Evolutionary conservation across 2,113 vertebrate species (phyloP), one percentile per base, ranked within the genome.

Genomic region (Furnarius figulus): DNA sequence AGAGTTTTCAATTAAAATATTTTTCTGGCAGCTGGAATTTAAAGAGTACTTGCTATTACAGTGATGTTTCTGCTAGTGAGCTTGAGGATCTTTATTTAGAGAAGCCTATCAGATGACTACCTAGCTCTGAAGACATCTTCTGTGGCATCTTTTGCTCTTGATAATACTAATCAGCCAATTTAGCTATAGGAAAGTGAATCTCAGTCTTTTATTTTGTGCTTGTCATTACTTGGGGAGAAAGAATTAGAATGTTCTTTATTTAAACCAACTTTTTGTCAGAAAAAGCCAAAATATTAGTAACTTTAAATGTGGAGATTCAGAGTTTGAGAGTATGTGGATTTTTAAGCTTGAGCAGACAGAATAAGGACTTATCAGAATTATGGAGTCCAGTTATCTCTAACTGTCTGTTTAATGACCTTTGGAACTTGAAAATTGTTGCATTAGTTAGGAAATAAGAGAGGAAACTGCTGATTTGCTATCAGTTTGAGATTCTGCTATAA

Each of bases 11-110:
- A 11, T 80, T 72, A 70, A 87, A 58, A 62, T 83, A 35, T 73
- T 95, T 95, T 95, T 79, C 59, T 76, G 42, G 70, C 50, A 87
- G 63, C 37, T 91, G 78, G 58, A 83, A 91, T 63, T 90, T 73
- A 31, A 75, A 77, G 47, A 90, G 33, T 90, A 24, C 40, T 88
- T 88, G 63, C 61, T 93, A 7, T 86, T 84, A 27, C 12, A 47
- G 53, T 68, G 49, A 46, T 78, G 28, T 66, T 92, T 89, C 61
- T 95, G 55, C 87, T 82, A 58, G 81, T 71, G 46, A 79, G 28
- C 55, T 9, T 58, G 42, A 79, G 31, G 42, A 79, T 82, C 33
- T 90, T 81, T 83, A 49, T 86, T 85, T 73, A 70, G 58, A 90
- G 77, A 90, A 75, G 46, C 25, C 52, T 92, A 42, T 70, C 42